Conservation (phyloP, 2,888 invertebrate species). For the Notodonta ziczac region DNA sequence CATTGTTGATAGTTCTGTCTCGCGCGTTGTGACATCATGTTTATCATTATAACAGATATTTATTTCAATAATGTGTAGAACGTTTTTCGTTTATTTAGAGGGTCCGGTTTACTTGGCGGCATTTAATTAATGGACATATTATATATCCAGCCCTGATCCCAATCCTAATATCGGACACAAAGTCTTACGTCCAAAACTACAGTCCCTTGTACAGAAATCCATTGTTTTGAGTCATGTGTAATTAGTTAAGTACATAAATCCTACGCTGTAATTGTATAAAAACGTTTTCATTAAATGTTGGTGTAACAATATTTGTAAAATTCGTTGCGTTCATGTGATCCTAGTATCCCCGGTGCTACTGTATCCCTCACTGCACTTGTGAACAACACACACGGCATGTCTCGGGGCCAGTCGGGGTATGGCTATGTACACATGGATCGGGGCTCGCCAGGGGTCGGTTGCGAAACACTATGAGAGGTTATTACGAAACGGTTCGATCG, state of each 20-base stretch:
- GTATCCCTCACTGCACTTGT: constrained; percentile 35
- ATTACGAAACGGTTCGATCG: constrained; percentile 64
- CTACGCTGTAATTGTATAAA: too few species aligned
- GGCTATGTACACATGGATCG: constrained; percentile 49
- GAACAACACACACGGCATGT: constrained; percentile 30
- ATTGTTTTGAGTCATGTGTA: too few species aligned
- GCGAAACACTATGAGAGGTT: constrained; percentile 43
- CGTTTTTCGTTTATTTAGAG: neutral
- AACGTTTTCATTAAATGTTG: too few species aligned
- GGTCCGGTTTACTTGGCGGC: neutral
- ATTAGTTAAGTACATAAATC: too few species aligned
- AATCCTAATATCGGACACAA: too few species aligned
- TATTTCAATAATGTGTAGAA: constrained; percentile 11
- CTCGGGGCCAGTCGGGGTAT: constrained; percentile 31
- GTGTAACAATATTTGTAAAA: neutral
- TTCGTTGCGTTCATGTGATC: neutral
- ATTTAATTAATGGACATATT: neutral
- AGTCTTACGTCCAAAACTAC: too few species aligned
- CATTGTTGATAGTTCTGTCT: constrained; percentile 17
- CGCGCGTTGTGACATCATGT: constrained; percentile 14
- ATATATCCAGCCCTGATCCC: too few species aligned
- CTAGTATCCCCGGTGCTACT: neutral
- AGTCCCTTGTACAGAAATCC: too few species aligned
- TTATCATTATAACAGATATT: constrained; percentile 23
- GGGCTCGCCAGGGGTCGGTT: constrained; percentile 51